Percentiles rank a stretch among this genome's conserved stretches.
phyloP scores from a whole-genome alignment of 2,888 invertebrate genomes.

The Metacarcinus magister region DNA sequence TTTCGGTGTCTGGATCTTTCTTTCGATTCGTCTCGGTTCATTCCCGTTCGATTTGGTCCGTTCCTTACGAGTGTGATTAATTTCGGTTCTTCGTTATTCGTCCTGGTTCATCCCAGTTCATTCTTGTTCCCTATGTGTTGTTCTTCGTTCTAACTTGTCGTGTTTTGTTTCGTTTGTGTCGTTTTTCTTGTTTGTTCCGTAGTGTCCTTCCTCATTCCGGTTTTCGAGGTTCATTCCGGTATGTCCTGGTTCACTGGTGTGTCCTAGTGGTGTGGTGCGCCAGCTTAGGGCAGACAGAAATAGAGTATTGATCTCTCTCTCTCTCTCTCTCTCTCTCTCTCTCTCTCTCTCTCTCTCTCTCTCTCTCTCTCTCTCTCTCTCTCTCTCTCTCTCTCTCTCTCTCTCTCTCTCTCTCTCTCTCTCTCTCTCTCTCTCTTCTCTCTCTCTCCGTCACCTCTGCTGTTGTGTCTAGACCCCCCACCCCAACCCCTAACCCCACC shows the following conservation, averaged over 20 bases:
- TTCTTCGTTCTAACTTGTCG: neutral
- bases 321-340: slow-evolving; percentile 48
- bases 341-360: slow-evolving; percentile 48
- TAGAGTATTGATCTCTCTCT: slow-evolving; percentile 48
- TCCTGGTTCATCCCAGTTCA: neutral
- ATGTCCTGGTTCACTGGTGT: neutral
- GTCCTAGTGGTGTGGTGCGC: neutral
- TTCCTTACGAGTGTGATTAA: neutral
- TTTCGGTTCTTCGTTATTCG: neutral
- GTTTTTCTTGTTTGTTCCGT: neutral
- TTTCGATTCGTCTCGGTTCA: neutral
- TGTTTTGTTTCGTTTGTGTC: neutral
- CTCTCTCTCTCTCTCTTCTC: too few relatives aligned
- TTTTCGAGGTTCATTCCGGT: neutral
- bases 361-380: slow-evolving; percentile 48
- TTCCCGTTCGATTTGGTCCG: neutral
- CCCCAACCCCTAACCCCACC: neutral
- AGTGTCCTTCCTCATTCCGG: neutral
- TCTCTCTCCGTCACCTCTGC: neutral
- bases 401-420: neutral
- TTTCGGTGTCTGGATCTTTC: neutral
- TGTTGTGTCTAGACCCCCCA: neutral
- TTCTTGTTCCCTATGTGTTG: neutral
- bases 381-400: slow-evolving; percentile 35
- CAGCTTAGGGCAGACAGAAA: slow-evolving; percentile 45